Evolutionary conservation across 1,140 invertebrate species (phyloP), one percentile per base, ranked within the genome.

Genomic region (Leptinotarsa undecemlineata): DNA sequence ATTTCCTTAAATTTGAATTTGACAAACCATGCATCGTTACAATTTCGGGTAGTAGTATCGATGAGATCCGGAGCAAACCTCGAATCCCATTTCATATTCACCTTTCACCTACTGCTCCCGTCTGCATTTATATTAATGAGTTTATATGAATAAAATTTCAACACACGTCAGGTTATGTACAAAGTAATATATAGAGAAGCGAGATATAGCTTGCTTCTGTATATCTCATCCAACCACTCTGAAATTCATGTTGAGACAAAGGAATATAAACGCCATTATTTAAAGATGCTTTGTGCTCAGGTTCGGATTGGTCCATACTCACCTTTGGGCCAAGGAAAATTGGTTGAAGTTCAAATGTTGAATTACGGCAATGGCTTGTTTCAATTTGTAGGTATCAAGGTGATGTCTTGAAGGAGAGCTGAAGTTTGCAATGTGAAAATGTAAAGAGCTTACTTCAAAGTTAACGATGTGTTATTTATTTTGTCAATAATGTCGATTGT

Each of bases 191-290:
- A 64, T 13, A 20, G 20, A 33, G 14, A 21, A 57, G 51, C 51
- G 51, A 57, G n/a, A 17, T 57, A 57, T 42, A 20, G 20, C 26
- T 19, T 3, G 63, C 63, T 64, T 64, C 63, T 64, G 51, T 57
- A 5, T 64, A 64, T 33, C 26, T 64, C 67, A 48, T 47, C 33
- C 20, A 20, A 69, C 17, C 68, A 69, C 48, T 69, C 13, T 69
- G 68, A 23, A 69, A 69, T 69, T 69, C 68, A 69, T 51, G 68
- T 48, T 48, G 48, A 69, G 68, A 69, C 68, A 61, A 61, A 63
- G 70, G 70, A 21, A 71, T 71, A 61, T 62, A 61, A 71, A 71
- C 70, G 51, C 51, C 70, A 71, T 71, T 71, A 61, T 71, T 71
- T 71, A 61, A 61, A 42, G 60, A 61, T 71, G 70, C 70, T 51